These are phyloP conservation scores for Acrobasis repandana DNA, from an alignment of 2,888 invertebrate species.

Conservation along the genomic window DNA sequence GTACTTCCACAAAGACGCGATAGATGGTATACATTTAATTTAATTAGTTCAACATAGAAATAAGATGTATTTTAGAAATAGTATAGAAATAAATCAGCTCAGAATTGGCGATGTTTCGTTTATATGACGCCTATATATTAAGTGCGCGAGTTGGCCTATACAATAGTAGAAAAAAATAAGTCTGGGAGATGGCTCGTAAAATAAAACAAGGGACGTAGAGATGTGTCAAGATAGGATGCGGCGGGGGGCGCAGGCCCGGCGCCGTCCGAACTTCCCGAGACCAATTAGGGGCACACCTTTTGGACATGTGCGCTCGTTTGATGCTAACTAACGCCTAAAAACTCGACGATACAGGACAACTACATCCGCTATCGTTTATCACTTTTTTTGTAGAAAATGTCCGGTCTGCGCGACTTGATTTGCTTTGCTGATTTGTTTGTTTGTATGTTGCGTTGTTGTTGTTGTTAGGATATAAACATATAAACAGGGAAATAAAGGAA, in stretches of 20 bases:
- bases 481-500: no score
- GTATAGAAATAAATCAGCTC: constrained; percentile 44
- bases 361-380: constrained; percentile 73
- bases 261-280: constrained; percentile 64
- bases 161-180: constrained; percentile 68
- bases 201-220: constrained; percentile 81
- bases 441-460: neutral
- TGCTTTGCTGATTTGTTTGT: constrained; percentile 12
- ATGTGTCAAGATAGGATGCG: constrained; percentile 80
- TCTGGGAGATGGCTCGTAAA: constrained; percentile 79
- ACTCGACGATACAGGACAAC: constrained; percentile 60
- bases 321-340: constrained; percentile 72
- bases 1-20: no score
- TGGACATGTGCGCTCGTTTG: constrained; percentile 77
- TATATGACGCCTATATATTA: constrained; percentile 71
- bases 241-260: constrained; percentile 68
- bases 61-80: constrained; percentile 37
- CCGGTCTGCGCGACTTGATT: constrained; percentile 12
- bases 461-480: no score
- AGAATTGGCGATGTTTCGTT: constrained; percentile 59
- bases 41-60: neutral
- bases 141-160: constrained; percentile 60
- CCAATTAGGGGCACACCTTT: constrained; percentile 83
- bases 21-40: neutral
- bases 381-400: constrained; percentile 47